Base-by-base conservation (phyloP, 2,888 invertebrate species). In the Lochmaea capreae region DNA sequence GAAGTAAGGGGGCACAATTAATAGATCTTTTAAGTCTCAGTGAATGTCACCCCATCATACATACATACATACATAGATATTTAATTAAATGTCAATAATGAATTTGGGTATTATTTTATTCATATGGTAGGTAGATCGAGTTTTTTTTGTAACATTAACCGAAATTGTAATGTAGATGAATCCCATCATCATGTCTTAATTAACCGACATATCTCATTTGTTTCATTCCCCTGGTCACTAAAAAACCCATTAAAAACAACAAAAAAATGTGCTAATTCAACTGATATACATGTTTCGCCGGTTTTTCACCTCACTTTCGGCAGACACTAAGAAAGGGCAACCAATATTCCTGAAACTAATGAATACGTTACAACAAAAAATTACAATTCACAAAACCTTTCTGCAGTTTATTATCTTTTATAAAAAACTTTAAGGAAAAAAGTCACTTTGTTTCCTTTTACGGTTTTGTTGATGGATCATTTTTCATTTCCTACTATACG, bases 241-340 rank as follows among this genome's bases (percentile, higher is more conserved):
- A 65, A 65, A 65, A 26, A 65, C 14, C 65, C 46, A 65, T 65
- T 65, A 65, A 65, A 65, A 49, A 46, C 22, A 49, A 52, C 22
- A 46, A 49, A 65, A 65, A 65, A 65, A 65, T 65, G 65, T 65
- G 65, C 65, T 65, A 65, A 65, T 65, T 65, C 65, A 49, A 65
- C 46, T 65, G 46, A 65, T 65, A 65, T 65, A 65, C 49, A 46
- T 65, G 65, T 49, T 65, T 65, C 65, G 52, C 14, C 22, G 43
- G 46, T 49, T 49, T 65, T 52, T 65, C 16, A 12, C 12, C 11
- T 49, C 26, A n/a, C 12, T 26, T 43, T 65, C 65, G 65, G 65
- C 26, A 46, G 43, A 22, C n/a, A 26, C 18, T 65, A 26, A 49
- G 9, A 65, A 65, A 65, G 46, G 26, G 49, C 49, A 65, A n/a